phyloP scores from a whole-genome alignment of 2,888 invertebrate genomes.

The Erebia palarica region DNA sequence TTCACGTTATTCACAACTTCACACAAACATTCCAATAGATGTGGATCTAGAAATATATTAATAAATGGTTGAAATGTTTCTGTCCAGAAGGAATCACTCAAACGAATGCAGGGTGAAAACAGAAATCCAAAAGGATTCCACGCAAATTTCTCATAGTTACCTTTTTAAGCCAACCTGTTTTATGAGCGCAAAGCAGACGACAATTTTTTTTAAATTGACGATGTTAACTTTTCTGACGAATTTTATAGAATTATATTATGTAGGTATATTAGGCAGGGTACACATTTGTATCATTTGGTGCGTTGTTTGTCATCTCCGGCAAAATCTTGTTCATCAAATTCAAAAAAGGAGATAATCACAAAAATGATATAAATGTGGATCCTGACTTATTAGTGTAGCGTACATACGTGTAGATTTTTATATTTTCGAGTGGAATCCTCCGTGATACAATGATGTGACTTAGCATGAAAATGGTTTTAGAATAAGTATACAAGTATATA shows the following conservation, averaged over 20 bases:
- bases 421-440: slow-evolving; percentile 52
- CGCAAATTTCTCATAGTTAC: slow-evolving; percentile 49
- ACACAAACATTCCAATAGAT: slow-evolving; percentile 54
- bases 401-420: slow-evolving; percentile 32
- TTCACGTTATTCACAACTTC: slow-evolving; percentile 45
- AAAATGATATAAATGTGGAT: neutral
- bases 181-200: slow-evolving; percentile 30
- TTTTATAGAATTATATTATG: slow-evolving; percentile 33
- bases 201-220: slow-evolving; percentile 13
- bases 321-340: neutral
- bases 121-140: slow-evolving; percentile 62
- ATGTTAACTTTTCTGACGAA: slow-evolving; percentile 35
- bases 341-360: no score
- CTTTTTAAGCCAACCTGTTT: slow-evolving; percentile 34
- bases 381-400: slow-evolving; percentile 16
- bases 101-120: slow-evolving; percentile 58
- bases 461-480: slow-evolving; percentile 43
- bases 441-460: slow-evolving; percentile 59
- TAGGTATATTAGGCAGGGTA: slow-evolving; percentile 10
- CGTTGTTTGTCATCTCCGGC: neutral
- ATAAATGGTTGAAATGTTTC: slow-evolving; percentile 42
- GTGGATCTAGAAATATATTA: slow-evolving; percentile 42
- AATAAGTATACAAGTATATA: slow-evolving; percentile 38
- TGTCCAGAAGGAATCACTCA: slow-evolving; percentile 64
- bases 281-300: neutral